Evolutionary conservation across 2,797 vertebrate genomes (phyloP), one percentile per base, ranked within the genome.

Genomic region (Phoebastria nigripes): DNA sequence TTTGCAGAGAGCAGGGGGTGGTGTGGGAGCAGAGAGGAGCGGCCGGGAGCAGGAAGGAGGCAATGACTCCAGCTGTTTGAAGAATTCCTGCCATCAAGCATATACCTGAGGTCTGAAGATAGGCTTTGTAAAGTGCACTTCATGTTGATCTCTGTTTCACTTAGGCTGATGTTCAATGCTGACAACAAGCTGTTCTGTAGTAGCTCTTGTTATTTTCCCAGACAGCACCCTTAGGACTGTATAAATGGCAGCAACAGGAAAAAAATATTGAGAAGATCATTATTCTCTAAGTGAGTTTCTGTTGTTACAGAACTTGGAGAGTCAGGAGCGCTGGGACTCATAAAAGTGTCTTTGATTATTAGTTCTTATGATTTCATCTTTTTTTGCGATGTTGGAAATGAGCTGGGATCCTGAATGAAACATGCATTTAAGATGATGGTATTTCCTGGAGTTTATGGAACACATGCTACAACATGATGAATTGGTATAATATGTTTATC

Each of bases 301-400:
- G 41, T 67, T 97, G 87, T 69, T 94, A n/a, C 19, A 90, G 83
- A 84, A 90, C 47, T 92, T 95, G 70, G 73, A 95, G 86, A 90
- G 63, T 84, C 74, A 84, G 81, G 74, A 94, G 82, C 81, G 46
- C 33, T 54, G 86, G 85, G 94, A 88, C 76, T 56, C 88, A 84
- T 95, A 94, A 93, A 96, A 95, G 11, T 90, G 78, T 87, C 90
- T 94, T 94, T 92, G 82, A 62, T 96, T 90, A 95, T 97, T 94
- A 96, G 90, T 84, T 94, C 58, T 93, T 90, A 59, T 18, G 15
- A 82, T 87, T 96, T 87, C 31, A 54, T 85, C 13, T 61, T 44
- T 90, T 87, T 73, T 16, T 22, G 6, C 24, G 35, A 0, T 25
- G 18, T 80, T 92, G 73, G 44, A 72, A 91, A 92, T n/a, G n/a